These are phyloP conservation scores for Halcyon smyrnensis DNA, from an alignment of 2,797 vertebrate genomes.

Conservation along the genomic window DNA sequence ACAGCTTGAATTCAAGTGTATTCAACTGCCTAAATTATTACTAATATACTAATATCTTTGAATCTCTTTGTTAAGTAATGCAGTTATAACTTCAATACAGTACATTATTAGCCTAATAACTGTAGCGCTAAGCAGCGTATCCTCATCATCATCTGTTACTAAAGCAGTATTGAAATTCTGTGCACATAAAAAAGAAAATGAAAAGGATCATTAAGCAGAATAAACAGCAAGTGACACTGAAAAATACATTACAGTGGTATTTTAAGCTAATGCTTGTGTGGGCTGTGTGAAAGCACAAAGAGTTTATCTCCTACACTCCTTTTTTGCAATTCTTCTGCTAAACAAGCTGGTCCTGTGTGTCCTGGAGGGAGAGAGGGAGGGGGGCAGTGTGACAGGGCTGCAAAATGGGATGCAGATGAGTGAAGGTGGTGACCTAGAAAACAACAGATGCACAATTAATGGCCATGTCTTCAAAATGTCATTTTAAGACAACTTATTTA, in stretches of 20 bases:
- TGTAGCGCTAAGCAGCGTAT: background rate
- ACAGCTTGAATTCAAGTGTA: background rate
- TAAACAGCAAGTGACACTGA: slow-evolving; percentile 49
- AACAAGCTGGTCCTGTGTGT: background rate
- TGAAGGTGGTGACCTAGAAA: background rate
- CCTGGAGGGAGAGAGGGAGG: background rate
- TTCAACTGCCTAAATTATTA: background rate
- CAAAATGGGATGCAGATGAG: background rate
- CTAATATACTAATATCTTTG: background rate
- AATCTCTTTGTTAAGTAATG: background rate
- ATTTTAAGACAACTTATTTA: background rate
- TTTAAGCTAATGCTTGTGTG: slow-evolving; percentile 56
- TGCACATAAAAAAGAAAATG: background rate
- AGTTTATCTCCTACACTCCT: background rate
- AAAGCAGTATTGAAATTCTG: slow-evolving; percentile 17
- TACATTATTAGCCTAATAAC: background rate
- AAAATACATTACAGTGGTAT: slow-evolving; percentile 51
- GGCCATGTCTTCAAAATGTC: background rate
- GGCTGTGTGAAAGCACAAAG: slow-evolving; percentile 49
- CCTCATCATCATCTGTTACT: background rate
- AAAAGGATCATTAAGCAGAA: slow-evolving; percentile 42
- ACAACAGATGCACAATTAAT: background rate
- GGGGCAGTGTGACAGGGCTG: background rate
- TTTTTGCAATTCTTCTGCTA: background rate
- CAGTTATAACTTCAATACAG: background rate